phyloP scores from a whole-genome alignment of 2,113 vertebrate species.

The Zosterops borbonicus region DNA sequence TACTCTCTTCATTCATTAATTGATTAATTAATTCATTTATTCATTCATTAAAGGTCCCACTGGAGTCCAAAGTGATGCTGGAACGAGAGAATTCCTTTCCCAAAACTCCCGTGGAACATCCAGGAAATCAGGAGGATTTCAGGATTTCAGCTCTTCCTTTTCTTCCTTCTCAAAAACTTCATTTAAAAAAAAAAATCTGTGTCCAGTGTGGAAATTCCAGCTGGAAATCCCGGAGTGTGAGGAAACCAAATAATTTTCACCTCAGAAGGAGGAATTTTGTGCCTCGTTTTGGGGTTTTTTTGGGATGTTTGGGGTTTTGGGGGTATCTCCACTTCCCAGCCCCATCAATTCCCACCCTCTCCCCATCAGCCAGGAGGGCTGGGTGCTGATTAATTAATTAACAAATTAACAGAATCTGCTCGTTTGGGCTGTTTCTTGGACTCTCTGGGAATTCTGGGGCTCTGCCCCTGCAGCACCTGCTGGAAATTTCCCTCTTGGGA shows the following conservation, averaged over 20 bases:
- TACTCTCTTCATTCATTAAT: fast-evolving
- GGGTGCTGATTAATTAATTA: neutral
- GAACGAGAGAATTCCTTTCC: neutral
- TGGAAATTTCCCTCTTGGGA: neutral
- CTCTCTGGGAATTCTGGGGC: neutral
- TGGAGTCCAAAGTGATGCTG: fast-evolving
- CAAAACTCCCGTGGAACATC: fast-evolving
- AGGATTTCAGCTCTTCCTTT: neutral
- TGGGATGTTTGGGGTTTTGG: neutral
- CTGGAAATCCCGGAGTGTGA: neutral
- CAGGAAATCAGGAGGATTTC: neutral
- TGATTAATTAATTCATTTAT: neutral
- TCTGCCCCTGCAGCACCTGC: neutral
- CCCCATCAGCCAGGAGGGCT: neutral
- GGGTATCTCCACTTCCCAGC: neutral
- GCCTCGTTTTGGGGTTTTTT: neutral
- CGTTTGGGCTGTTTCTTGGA: fast-evolving
- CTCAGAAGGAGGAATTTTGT: fast-evolving
- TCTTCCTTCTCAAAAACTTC: neutral
- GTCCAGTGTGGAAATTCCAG: neutral
- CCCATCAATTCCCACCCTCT: neutral
- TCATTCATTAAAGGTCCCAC: fast-evolving
- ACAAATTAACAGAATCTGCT: neutral
- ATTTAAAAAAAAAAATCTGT: neutral
- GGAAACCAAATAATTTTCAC: fast-evolving